Base-by-base conservation (phyloP, 2,888 invertebrate species). In the Patella pellucida region DNA sequence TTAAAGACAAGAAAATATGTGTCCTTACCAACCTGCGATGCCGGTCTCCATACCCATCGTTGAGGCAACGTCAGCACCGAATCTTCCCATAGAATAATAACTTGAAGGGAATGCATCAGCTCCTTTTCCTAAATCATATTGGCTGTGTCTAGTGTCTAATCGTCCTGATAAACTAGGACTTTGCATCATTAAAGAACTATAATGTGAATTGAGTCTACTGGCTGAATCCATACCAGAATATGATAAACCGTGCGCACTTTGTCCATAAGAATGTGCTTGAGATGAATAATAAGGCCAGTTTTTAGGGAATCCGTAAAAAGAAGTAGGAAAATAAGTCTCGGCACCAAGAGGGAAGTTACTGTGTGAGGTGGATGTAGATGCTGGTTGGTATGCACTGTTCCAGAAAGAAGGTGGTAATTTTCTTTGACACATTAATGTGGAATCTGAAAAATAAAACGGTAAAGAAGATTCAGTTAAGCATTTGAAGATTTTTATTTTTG, bases 351-450 rank as follows among this genome's bases (percentile, higher is more conserved):
- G 77, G 69, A 82, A 80, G 68, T 81, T 78, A 50, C 75, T 75
- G 70, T 78, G 79, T 23, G 77, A 23, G 62, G 62, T 62, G 69
- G 69, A 82, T 76, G 86, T 69, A 52, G 74, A 74, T 70, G 74
- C 70, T 91, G 92, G 92, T 91, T 94, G 94, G 92, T 94, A 95
- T 93, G 95, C 95, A 92, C 95, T 95, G 93, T 97, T 96, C 96
- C 97, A 97, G 93, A 97, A 97, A 86, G 96, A 96, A 86, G 97
- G 95, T 83, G 97, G 97, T 92, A 97, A 95, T 93, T 97, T 97
- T 92, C 97, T 94, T 87, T 95, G 94, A 87, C 95, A 95, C 96
- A 97, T 88, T 11, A 88, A 87, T 16, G 85, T 85, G 1, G 81
- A 75, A 75, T 86, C 88, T 88, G 82, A 9, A 76, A 75, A 51